These are phyloP conservation scores for Drosophila emarginata DNA, from an alignment of 2,888 invertebrate species.

Conservation along the genomic window DNA sequence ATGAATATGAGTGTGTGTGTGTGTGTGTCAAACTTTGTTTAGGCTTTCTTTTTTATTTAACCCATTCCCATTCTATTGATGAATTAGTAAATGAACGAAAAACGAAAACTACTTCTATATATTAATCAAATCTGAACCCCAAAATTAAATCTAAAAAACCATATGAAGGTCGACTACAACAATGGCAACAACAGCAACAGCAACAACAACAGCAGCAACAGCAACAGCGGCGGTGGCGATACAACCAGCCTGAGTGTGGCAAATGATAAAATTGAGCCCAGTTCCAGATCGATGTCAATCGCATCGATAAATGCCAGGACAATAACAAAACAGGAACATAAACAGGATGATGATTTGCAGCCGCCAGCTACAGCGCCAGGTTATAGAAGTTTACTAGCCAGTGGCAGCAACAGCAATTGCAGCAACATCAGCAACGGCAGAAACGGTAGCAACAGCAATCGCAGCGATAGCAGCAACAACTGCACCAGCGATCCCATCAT, in stretches of 20 bases:
- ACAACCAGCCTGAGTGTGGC: slow-evolving; percentile 10
- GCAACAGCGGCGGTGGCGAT: not conserved
- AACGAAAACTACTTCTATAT: slow-evolving; percentile 14
- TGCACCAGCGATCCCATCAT: slow-evolving; percentile 20
- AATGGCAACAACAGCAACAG: slow-evolving; percentile 29
- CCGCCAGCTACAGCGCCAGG: not conserved
- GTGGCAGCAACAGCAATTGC: not conserved
- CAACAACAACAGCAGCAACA: slow-evolving; percentile 10
- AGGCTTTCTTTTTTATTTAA: slow-evolving; percentile 1
- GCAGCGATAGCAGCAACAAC: slow-evolving; percentile 25
- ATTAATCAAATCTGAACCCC: slow-evolving; percentile 24
- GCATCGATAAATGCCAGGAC: slow-evolving; percentile 6
- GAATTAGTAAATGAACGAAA: slow-evolving; percentile 6
- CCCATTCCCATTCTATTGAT: not conserved
- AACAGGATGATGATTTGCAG: not conserved
- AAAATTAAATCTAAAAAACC: slow-evolving; percentile 8
- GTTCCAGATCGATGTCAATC: slow-evolving; percentile 20
- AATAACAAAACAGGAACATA: not conserved
- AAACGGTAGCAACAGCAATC: slow-evolving; percentile 32
- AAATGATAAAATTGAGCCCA: slow-evolving; percentile 29
- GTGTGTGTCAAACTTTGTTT: not conserved
- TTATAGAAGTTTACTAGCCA: not conserved
- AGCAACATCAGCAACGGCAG: not conserved
- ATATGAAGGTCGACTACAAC: slow-evolving; percentile 71
- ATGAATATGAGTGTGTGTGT: not conserved